Evolutionary conservation across 2,113 vertebrate species (phyloP).

Genomic region (Illadopsis cleaveri): DNA sequence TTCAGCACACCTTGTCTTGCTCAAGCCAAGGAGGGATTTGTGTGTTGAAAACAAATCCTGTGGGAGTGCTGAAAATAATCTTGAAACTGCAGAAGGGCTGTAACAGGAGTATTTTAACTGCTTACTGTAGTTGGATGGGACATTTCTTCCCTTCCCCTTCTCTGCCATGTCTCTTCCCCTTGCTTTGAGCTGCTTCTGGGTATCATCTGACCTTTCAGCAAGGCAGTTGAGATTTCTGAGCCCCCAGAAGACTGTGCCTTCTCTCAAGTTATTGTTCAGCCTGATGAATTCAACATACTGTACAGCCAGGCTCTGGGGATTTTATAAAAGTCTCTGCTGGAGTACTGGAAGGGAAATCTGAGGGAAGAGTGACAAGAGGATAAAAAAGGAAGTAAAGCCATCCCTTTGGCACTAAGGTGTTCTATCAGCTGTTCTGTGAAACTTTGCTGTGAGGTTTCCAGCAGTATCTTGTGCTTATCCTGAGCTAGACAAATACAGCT

Average conservation of each 20-base stretch:
- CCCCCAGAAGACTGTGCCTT: neutral
- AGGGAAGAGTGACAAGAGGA: neutral
- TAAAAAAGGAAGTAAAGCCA: neutral
- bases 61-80: neutral
- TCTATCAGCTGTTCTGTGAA: neutral
- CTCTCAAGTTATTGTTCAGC: neutral
- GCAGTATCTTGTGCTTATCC: neutral
- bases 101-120: neutral
- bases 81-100: neutral
- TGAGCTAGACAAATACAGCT: neutral
- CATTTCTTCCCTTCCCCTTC: neutral
- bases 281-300: neutral
- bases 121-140: neutral
- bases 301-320: neutral
- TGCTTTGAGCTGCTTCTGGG: neutral
- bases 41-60: neutral
- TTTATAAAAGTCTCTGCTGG: neutral
- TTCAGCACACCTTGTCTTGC: neutral
- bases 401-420: neutral
- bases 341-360: neutral
- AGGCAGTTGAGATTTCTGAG: neutral
- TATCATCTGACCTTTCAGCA: neutral
- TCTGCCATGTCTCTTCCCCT: neutral
- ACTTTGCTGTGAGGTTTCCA: neutral
- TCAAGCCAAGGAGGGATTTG: neutral